These are phyloP conservation scores for Siderastrea siderea DNA, from an alignment of 92 coral and sea anemone species.

Conservation along the genomic window DNA sequence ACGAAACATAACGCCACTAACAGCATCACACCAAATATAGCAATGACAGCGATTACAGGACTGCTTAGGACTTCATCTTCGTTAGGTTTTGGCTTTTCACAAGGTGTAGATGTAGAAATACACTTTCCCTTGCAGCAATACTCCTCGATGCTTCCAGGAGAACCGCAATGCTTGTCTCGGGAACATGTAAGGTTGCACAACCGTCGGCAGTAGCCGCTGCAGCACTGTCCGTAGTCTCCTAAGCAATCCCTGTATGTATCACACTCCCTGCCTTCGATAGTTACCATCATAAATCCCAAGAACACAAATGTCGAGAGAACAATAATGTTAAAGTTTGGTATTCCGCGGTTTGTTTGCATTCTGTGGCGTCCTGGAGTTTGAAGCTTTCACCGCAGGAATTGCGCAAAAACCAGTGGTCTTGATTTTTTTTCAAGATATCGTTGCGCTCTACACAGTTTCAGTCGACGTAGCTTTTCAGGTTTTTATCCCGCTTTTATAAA, in stretches of 20 bases:
- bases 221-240: conserved; percentile 62
- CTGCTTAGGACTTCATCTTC: conserved; percentile 43
- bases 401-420: not conserved
- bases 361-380: conserved; percentile 2
- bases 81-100: conserved; percentile 17
- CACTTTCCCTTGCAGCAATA: conserved; percentile 76
- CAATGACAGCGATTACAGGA: conserved; percentile 64
- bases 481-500: no score
- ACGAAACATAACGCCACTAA: conserved; percentile 48
- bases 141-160: conserved; percentile 64
- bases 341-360: not conserved
- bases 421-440: not conserved
- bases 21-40: conserved; percentile 57
- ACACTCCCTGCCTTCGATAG: conserved; percentile 40
- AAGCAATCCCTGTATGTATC: conserved; percentile 53
- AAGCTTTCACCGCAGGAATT: not conserved
- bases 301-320: conserved; percentile 2
- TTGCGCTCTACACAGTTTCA: not conserved
- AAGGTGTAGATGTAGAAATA: conserved; percentile 13
- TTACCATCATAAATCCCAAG: not conserved
- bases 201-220: conserved; percentile 71
- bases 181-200: conserved; percentile 68
- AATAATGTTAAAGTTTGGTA: not conserved
- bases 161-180: conserved; percentile 67
- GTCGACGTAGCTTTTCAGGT: not conserved